phyloP scores from a whole-genome alignment of 2,888 invertebrate species.

The Pollenia amentaria region DNA sequence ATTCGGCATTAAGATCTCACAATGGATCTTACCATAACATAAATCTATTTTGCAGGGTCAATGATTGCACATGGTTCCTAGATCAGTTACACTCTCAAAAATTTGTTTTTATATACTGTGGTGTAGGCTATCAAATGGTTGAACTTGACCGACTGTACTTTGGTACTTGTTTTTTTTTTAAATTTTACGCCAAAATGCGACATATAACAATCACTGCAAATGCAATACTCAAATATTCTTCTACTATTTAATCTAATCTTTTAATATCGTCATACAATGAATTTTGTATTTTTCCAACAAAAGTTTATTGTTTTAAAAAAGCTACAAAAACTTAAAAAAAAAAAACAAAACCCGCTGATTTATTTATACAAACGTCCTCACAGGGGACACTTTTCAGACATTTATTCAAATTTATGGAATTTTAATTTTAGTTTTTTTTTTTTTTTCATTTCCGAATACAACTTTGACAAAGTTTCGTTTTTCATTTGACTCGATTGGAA shows the following conservation, averaged over 20 bases:
- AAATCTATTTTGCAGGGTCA: too few relatives aligned
- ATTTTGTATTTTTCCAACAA: conserved; percentile 4
- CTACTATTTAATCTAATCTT: conserved; percentile 7
- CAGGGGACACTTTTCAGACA: background rate
- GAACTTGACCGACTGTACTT: too few relatives aligned
- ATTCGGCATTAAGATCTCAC: too few relatives aligned
- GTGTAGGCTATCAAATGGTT: too few relatives aligned
- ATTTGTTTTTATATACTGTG: too few relatives aligned
- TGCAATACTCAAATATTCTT: background rate
- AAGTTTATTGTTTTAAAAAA: conserved; percentile 30
- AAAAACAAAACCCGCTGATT: background rate
- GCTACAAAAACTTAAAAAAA: background rate
- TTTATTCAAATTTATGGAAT: conserved; percentile 33
- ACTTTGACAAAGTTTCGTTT: conserved; percentile 30
- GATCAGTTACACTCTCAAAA: too few relatives aligned
- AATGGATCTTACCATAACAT: too few relatives aligned
- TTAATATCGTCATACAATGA: conserved; percentile 1
- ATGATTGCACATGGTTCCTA: too few relatives aligned
- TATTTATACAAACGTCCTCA: conserved; percentile 10
- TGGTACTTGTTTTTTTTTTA: too few relatives aligned
- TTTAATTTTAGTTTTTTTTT: conserved; percentile 10
- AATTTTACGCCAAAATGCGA: too few relatives aligned
- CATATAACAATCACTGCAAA: background rate
- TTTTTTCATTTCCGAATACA: background rate
- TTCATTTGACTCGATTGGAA: background rate